Evolutionary conservation across 2,113 vertebrate species (phyloP).

Genomic region (Eubucco bourcierii): DNA sequence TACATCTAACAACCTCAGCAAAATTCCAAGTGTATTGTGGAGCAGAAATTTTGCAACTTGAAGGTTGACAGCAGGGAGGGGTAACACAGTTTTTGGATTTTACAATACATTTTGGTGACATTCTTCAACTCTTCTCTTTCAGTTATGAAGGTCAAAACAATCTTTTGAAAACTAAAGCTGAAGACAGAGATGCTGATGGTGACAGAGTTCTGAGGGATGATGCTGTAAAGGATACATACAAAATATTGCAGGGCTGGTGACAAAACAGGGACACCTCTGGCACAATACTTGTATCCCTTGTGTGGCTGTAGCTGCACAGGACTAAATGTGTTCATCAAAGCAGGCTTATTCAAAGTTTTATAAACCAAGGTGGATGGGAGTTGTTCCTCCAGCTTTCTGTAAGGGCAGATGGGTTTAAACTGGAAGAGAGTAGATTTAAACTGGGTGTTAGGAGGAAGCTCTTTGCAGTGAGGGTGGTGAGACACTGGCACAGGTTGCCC

Average conservation of each 20-base stretch:
- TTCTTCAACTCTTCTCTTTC: neutral
- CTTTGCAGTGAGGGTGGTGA: too few relatives aligned
- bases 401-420: neutral
- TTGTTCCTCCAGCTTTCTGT: neutral
- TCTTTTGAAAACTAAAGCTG: neutral
- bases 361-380: neutral
- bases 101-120: neutral
- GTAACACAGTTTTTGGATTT: neutral
- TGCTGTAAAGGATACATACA: neutral
- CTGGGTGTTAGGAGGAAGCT: too few relatives aligned
- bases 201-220: neutral
- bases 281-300: fast-evolving
- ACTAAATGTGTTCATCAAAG: neutral
- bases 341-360: neutral
- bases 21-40: neutral
- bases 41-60: neutral
- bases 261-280: neutral
- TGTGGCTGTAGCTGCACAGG: neutral
- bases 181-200: neutral
- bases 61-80: neutral
- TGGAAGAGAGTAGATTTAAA: too few relatives aligned
- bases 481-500: too few relatives aligned
- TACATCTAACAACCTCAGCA: neutral
- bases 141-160: neutral
- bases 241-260: neutral